Conservation (phyloP, 2,113 vertebrate genomes). For the Chloropsis cyanopogon region DNA sequence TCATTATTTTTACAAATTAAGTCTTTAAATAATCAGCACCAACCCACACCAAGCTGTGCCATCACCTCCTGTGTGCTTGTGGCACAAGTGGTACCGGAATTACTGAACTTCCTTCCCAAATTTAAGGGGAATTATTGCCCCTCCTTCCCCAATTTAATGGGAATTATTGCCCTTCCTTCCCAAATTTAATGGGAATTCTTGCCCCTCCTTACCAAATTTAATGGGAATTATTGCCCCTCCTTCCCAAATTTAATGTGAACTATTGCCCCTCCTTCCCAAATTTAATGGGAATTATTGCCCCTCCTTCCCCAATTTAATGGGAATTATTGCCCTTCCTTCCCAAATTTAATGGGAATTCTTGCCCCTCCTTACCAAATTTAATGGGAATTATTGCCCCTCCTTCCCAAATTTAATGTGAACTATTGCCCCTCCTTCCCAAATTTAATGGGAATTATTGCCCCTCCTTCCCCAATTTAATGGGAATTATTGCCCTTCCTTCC, state of each 20-base stretch:
- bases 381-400: accelerated
- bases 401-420: too few species aligned
- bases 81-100: background rate
- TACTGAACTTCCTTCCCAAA: accelerated
- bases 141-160: background rate
- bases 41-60: background rate
- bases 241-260: too few species aligned
- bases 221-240: too few species aligned
- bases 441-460: background rate
- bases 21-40: background rate
- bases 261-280: too few species aligned
- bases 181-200: too few species aligned
- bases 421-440: too few species aligned
- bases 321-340: too few species aligned
- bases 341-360: too few species aligned
- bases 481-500: too few species aligned
- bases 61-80: accelerated
- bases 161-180: too few species aligned
- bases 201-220: background rate
- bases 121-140: background rate
- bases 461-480: background rate
- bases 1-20: background rate
- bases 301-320: background rate
- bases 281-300: background rate
- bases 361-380: background rate